These are phyloP conservation scores for Temnothorax nylanderi DNA, from an alignment of 1,140 invertebrate species.

Conservation along the genomic window DNA sequence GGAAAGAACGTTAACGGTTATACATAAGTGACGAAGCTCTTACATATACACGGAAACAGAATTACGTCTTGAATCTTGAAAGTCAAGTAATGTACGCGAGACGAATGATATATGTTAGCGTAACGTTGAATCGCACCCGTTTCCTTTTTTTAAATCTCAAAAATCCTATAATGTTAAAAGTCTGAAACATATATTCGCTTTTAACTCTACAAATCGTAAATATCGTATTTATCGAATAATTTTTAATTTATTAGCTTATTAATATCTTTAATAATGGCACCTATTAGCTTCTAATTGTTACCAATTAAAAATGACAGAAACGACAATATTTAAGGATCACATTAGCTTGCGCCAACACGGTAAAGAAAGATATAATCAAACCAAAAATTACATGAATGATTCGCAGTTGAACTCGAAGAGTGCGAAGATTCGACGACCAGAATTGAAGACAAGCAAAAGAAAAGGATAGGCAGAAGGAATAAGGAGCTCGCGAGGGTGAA, in stretches of 20 bases:
- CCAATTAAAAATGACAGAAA: background rate
- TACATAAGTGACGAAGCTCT: background rate
- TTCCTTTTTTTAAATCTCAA: background rate
- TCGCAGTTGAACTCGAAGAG: slow-evolving; percentile 13
- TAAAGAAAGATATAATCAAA: background rate
- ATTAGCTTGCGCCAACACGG: background rate
- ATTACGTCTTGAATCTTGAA: background rate
- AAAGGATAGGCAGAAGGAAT: background rate
- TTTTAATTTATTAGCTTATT: background rate
- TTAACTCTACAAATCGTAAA: background rate
- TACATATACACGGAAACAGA: background rate
- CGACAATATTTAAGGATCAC: background rate
- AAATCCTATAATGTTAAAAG: background rate
- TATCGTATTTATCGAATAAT: background rate
- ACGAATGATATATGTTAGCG: background rate
- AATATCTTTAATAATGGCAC: background rate
- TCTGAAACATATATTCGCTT: background rate
- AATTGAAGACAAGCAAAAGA: background rate
- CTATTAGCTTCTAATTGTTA: background rate
- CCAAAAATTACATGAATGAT: background rate
- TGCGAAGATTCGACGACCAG: background rate
- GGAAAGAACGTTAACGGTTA: background rate
- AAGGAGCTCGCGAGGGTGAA: background rate
- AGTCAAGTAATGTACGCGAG: background rate
- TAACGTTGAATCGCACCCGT: background rate